These are phyloP conservation scores for Diploptera punctata DNA, from an alignment of 2,888 invertebrate genomes.

Conservation along the genomic window DNA sequence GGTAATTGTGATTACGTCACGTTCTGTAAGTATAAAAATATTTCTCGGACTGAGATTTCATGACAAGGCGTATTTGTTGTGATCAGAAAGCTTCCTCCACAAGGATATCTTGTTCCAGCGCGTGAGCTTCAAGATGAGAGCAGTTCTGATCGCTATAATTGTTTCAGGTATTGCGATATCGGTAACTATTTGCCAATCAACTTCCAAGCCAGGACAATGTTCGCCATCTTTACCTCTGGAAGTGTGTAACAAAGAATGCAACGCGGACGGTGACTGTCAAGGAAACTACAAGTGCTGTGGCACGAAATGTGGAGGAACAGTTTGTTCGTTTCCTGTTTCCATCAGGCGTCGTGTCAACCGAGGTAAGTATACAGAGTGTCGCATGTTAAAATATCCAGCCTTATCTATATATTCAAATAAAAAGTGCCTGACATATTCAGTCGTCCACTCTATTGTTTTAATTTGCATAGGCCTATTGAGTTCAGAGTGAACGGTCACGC, in stretches of 20 bases:
- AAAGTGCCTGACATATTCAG: too few species aligned
- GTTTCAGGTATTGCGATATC: neutral
- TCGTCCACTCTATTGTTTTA: too few species aligned
- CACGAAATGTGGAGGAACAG: neutral
- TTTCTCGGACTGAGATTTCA: too few species aligned
- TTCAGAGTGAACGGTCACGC: too few species aligned
- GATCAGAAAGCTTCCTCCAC: neutral
- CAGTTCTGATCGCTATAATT: too few species aligned
- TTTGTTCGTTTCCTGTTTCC: neutral
- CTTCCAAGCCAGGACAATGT: neutral
- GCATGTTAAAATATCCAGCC: too few species aligned
- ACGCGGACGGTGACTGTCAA: neutral
- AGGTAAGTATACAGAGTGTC: too few species aligned
- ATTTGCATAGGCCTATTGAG: too few species aligned
- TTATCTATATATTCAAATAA: too few species aligned
- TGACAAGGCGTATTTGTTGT: neutral
- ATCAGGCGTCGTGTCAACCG: neutral
- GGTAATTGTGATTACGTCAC: neutral
- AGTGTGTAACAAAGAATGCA: neutral
- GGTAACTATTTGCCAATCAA: neutral
- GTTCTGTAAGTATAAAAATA: too few species aligned
- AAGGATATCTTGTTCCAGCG: too few species aligned
- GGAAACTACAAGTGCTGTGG: neutral
- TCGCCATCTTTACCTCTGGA: neutral
- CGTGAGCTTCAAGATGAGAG: too few species aligned